These are phyloP conservation scores for Lithosia quadra DNA, from an alignment of 2,888 invertebrate genomes.

Conservation along the genomic window DNA sequence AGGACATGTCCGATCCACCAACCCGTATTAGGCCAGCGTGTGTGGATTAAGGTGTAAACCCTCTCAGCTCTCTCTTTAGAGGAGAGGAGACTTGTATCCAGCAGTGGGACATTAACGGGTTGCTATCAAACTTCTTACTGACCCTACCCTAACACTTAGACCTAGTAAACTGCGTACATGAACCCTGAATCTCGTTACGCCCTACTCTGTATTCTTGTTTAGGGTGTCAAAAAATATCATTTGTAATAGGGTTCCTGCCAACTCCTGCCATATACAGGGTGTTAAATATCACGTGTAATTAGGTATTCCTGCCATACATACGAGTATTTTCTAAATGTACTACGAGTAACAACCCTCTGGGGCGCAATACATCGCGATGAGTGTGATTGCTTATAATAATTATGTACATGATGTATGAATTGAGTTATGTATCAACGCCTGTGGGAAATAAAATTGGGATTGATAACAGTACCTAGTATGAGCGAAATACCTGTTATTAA, in stretches of 20 bases:
- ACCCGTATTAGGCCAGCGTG: too few species aligned
- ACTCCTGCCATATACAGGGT: not conserved
- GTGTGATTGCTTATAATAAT: conserved; percentile 68
- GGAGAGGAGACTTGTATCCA: too few species aligned
- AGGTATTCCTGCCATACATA: conserved; percentile 9
- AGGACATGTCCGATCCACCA: too few species aligned
- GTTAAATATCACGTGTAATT: not conserved
- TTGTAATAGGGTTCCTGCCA: too few species aligned
- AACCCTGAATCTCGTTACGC: not conserved
- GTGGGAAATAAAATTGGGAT: not conserved
- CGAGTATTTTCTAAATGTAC: conserved; percentile 26
- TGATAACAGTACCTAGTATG: not conserved
- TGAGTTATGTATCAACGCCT: not conserved
- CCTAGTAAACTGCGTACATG: too few species aligned
- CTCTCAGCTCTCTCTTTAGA: too few species aligned
- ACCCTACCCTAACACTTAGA: too few species aligned
- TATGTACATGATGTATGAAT: conserved; percentile 29
- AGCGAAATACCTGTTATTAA: not conserved
- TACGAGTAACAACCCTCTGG: conserved; percentile 51
- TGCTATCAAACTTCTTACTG: too few species aligned
- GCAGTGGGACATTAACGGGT: too few species aligned
- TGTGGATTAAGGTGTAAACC: too few species aligned
- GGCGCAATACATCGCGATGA: conserved; percentile 53
- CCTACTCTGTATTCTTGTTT: not conserved
- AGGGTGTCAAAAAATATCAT: too few species aligned